Percentiles rank a stretch among this genome's conserved stretches.
phyloP scores from a whole-genome alignment of 2,797 vertebrate species.

The Caiman crocodilus region DNA sequence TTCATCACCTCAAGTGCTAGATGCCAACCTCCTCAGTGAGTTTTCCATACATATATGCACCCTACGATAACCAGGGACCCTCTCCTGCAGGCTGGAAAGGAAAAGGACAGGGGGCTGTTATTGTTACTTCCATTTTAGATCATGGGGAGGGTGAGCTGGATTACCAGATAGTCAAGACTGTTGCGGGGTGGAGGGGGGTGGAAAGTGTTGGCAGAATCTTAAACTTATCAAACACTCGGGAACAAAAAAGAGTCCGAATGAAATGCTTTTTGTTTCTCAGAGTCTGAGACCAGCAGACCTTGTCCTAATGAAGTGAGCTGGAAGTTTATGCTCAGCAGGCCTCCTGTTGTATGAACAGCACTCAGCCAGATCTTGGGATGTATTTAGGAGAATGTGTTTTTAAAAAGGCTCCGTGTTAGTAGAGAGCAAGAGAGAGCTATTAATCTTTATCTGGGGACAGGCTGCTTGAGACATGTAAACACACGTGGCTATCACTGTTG shows the following conservation, averaged over 20 bases:
- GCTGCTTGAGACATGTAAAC: neutral
- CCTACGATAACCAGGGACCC: too few species aligned
- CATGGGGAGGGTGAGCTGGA: neutral
- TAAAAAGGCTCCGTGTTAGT: neutral
- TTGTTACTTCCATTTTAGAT: neutral
- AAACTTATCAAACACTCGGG: neutral
- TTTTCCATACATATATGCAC: too few species aligned
- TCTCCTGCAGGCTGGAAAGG: neutral
- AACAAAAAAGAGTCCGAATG: neutral
- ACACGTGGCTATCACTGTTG: accelerated
- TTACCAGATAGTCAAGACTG: neutral
- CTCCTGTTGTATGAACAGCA: neutral
- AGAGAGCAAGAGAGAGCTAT: neutral
- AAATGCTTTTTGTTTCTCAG: neutral
- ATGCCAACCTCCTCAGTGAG: too few species aligned
- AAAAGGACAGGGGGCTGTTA: neutral
- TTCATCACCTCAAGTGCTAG: too few species aligned
- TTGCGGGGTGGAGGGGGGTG: neutral
- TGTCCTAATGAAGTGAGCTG: neutral
- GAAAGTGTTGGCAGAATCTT: neutral
- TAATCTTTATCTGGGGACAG: neutral
- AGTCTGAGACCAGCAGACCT: neutral
- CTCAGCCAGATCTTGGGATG: neutral
- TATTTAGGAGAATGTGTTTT: neutral
- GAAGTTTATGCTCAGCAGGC: neutral